A percentile compares a stretch with the other conserved stretches of the same genome.
These are phyloP conservation scores for Cyclina sinensis DNA, from an alignment of 1,140 invertebrate species.

Conservation along the genomic window DNA sequence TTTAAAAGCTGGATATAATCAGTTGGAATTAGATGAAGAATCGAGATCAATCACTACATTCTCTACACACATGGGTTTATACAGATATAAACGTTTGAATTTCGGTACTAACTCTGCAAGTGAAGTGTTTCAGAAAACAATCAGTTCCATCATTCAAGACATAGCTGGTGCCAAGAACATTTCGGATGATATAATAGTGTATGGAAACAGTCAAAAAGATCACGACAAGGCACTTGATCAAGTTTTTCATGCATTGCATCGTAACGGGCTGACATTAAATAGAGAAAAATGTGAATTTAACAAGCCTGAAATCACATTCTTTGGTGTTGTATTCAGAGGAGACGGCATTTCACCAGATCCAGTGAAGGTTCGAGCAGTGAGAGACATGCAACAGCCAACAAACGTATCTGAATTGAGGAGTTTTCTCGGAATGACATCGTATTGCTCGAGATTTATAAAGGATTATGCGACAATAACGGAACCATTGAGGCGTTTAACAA, in stretches of 20 bases:
- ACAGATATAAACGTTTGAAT: too few species aligned
- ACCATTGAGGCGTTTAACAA: constrained; percentile 72
- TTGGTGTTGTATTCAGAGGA: constrained; percentile 66
- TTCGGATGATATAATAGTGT: constrained; percentile 74
- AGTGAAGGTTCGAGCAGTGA: constrained; percentile 83
- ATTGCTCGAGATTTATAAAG: too few species aligned
- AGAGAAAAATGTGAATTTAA: too few species aligned
- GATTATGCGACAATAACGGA: too few species aligned
- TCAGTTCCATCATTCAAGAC: constrained; percentile 34
- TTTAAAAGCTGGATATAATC: constrained; percentile 27
- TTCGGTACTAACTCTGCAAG: too few species aligned
- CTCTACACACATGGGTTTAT: constrained; percentile 47
- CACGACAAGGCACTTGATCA: constrained; percentile 70
- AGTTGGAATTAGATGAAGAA: background rate
- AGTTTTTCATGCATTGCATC: constrained; percentile 69
- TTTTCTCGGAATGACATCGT: too few species aligned
- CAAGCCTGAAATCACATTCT: constrained; percentile 71
- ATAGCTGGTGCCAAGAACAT: constrained; percentile 63
- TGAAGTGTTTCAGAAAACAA: constrained; percentile 6
- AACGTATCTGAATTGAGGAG: constrained; percentile 46
- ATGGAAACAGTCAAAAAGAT: constrained; percentile 70
- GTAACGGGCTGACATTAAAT: constrained; percentile 69
- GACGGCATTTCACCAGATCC: constrained; percentile 68
- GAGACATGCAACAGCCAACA: constrained; percentile 52
- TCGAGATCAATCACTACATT: constrained; percentile 26